Evolutionary conservation across 1,140 invertebrate species (phyloP), one percentile per base, ranked within the genome.

Genomic region (Trachymyrmex septentrionalis): DNA sequence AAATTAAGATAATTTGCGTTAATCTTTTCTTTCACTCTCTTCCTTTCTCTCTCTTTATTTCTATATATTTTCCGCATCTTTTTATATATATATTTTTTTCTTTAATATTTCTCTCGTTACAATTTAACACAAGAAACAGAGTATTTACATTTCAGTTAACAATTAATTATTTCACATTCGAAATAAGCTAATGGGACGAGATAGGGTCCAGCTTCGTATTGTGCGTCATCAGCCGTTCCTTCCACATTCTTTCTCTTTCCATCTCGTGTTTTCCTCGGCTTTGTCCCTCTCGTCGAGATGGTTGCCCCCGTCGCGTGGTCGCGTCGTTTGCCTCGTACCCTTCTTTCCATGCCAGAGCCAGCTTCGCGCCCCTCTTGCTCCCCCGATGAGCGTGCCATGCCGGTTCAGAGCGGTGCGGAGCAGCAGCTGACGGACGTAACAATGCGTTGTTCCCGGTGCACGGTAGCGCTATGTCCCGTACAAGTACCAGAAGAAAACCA

Each of bases 381-480:
- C 48, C 64, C 77, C n/a, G 53, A 66, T 77, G 48, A 75, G 48
- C 50, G 75, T 86, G 78, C 67, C 44, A 69, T 86, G 78, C 67
- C 86, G 71, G 84, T 85, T 90, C 48, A 64, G 69, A 90, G 73
- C 53, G 75, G 86, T 87, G 73, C 88, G 61, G 71, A 87, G 87
- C 86, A 90, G 91, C 90, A 91, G 91, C 90, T 92, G 91, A 92
- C 88, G 91, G 76, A 75, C 88, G 91, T 90, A 91, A 91, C 88
- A 92, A 92, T 92, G 53, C 91, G 53, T 87, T 81, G 69, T 84
- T 84, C 69, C 80, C 24, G 80, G 55, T 73, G 80, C 38, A 82
- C 76, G 86, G 81, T 85, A 88, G 66, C 78, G 85, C 71, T 86
- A 91, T 85, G 85, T 85, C 67, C 24, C 69, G 38, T 27, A 63